These are phyloP conservation scores for Acleris cristana DNA, from an alignment of 2,888 invertebrate genomes.

Conservation along the genomic window DNA sequence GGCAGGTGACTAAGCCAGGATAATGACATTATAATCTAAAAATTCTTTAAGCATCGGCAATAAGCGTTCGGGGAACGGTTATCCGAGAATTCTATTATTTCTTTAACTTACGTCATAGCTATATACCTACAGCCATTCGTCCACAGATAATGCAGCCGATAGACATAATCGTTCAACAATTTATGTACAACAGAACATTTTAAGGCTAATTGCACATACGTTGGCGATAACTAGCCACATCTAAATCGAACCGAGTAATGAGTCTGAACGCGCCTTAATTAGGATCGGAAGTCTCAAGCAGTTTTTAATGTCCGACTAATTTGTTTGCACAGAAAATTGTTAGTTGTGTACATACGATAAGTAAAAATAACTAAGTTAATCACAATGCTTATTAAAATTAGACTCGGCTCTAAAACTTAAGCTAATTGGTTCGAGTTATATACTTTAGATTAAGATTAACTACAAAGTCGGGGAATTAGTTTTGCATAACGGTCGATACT, in stretches of 20 bases:
- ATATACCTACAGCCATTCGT: slow-evolving; percentile 19
- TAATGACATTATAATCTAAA: slow-evolving; percentile 37
- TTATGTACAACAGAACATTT: slow-evolving; percentile 63
- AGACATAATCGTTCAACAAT: slow-evolving; percentile 57
- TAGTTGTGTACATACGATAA: slow-evolving; percentile 33
- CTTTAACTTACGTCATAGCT: slow-evolving; percentile 26
- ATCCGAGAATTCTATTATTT: slow-evolving; percentile 25
- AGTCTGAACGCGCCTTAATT: slow-evolving; percentile 67
- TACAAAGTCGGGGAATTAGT: slow-evolving; percentile 29
- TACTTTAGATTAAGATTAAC: slow-evolving; percentile 38
- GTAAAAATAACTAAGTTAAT: slow-evolving; percentile 36
- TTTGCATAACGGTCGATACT: slow-evolving; percentile 5
- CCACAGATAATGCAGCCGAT: slow-evolving; percentile 49
- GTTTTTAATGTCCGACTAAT: slow-evolving; percentile 74
- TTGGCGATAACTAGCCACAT: slow-evolving; percentile 69
- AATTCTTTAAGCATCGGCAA: slow-evolving; percentile 28
- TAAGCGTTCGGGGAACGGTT: slow-evolving; percentile 26
- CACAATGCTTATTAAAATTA: slow-evolving; percentile 44
- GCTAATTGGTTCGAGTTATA: slow-evolving; percentile 49
- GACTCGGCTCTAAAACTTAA: slow-evolving; percentile 47
- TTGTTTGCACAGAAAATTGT: slow-evolving; percentile 59
- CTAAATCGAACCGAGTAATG: slow-evolving; percentile 63
- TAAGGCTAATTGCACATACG: slow-evolving; percentile 72
- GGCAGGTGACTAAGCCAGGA: slow-evolving; percentile 18
- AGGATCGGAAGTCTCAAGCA: slow-evolving; percentile 71